These are phyloP conservation scores for Cephalophus harveyi DNA, from an alignment of 2,113 vertebrate species.

Conservation along the genomic window DNA sequence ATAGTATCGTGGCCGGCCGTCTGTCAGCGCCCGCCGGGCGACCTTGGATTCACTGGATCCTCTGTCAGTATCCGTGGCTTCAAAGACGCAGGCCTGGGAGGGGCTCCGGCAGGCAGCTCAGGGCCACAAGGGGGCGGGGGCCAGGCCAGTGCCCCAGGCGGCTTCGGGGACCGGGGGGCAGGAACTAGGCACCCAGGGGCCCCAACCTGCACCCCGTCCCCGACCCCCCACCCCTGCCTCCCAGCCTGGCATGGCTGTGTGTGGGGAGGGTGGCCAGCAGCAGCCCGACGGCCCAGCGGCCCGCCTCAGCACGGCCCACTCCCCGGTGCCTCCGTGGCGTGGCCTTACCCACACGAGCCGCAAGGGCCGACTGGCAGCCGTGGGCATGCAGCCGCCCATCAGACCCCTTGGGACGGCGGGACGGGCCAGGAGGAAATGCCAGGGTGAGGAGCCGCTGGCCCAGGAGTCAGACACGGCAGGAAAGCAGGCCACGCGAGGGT, in stretches of 20 bases:
- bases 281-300: not conserved
- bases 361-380: not conserved
- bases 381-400: rapidly evolving
- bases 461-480: not conserved
- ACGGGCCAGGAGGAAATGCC: not conserved
- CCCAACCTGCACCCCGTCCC: not conserved
- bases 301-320: not conserved
- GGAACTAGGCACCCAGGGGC: not conserved
- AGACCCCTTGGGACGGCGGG: not conserved
- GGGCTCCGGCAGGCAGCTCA: constrained; percentile 83
- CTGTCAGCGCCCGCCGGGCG: constrained; percentile 94
- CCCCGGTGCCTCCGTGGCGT: not conserved
- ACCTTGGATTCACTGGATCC: constrained; percentile 99
- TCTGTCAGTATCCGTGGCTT: constrained; percentile 92
- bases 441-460: not conserved
- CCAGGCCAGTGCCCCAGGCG: not conserved
- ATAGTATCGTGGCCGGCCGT: constrained; percentile 92
- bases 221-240: not conserved
- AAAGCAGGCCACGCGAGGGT: not conserved
- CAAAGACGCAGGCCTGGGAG: constrained; percentile 89
- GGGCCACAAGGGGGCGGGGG: not conserved
- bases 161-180: not conserved
- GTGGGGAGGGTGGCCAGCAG: not conserved
- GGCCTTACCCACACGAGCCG: not conserved
- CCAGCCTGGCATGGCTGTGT: not conserved